Conservation (phyloP, 2,888 invertebrate genomes). For the Xestia rhomboidea region DNA sequence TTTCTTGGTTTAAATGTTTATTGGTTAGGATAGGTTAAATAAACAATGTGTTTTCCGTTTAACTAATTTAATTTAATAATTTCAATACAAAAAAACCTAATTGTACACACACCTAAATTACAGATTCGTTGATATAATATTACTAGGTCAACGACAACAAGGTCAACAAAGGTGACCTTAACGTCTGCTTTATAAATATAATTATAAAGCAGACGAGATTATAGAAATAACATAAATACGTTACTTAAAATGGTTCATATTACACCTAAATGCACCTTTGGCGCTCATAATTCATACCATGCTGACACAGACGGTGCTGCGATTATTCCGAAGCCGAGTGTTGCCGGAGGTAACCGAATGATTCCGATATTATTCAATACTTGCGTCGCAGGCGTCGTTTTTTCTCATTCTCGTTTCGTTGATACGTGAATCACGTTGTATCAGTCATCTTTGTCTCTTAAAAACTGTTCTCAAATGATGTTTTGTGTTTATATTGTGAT, state of each 20-base stretch:
- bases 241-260: neutral
- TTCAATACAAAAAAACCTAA: neutral
- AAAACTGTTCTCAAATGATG: neutral
- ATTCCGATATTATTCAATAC: conserved; percentile 33
- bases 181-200: neutral
- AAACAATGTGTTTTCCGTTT: neutral
- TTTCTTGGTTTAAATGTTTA: neutral
- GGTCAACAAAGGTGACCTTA: neutral
- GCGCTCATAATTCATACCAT: neutral
- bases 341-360: conserved; percentile 39
- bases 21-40: conserved; percentile 2
- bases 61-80: neutral
- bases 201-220: too few species aligned
- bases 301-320: neutral
- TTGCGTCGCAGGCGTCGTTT: neutral
- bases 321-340: conserved; percentile 25
- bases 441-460: neutral
- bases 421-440: conserved; percentile 22
- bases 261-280: neutral
- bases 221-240: neutral
- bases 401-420: conserved; percentile 19
- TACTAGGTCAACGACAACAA: neutral
- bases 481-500: neutral
- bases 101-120: neutral
- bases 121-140: neutral